Conservation (phyloP, 1,140 invertebrate species). For the Hycleus cichorii region DNA sequence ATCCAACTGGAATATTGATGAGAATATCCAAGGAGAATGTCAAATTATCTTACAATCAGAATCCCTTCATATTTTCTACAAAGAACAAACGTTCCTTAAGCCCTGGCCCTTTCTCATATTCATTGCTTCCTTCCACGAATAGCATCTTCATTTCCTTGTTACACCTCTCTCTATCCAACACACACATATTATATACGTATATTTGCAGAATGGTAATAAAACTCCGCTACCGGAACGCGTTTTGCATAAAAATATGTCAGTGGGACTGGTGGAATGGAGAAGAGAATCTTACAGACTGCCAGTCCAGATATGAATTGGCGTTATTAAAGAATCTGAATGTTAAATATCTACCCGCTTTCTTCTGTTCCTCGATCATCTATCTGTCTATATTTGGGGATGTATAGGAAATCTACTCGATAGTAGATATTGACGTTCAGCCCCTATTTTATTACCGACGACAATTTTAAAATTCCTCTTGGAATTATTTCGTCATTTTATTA, state of each 20-base stretch:
- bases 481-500: conserved; percentile 16
- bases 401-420: no score
- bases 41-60: conserved; percentile 37
- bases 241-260: conserved; percentile 40
- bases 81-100: conserved; percentile 22
- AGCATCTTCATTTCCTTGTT: no score
- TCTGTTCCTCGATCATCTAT: no score
- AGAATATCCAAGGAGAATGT: conserved; percentile 28
- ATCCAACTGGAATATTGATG: conserved; percentile 31
- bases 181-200: conserved; percentile 30
- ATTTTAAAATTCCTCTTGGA: conserved; percentile 10
- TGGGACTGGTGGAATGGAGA: conserved; percentile 29
- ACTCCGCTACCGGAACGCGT: conserved; percentile 37
- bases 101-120: conserved; percentile 20
- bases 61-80: conserved; percentile 30
- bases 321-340: conserved; percentile 37
- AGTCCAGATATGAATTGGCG: conserved; percentile 37
- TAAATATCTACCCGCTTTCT: conserved; percentile 19
- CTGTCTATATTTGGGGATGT: no score
- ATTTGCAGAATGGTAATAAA: conserved; percentile 30
- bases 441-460: no score
- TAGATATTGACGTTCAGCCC: no score
- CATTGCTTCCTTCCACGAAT: conserved; percentile 8
- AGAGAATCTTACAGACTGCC: conserved; percentile 14
- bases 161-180: background rate